Percentiles rank a stretch among this genome's conserved stretches.
These are phyloP conservation scores for Drosophila greeni DNA, from an alignment of 2,888 invertebrate species.

Conservation along the genomic window DNA sequence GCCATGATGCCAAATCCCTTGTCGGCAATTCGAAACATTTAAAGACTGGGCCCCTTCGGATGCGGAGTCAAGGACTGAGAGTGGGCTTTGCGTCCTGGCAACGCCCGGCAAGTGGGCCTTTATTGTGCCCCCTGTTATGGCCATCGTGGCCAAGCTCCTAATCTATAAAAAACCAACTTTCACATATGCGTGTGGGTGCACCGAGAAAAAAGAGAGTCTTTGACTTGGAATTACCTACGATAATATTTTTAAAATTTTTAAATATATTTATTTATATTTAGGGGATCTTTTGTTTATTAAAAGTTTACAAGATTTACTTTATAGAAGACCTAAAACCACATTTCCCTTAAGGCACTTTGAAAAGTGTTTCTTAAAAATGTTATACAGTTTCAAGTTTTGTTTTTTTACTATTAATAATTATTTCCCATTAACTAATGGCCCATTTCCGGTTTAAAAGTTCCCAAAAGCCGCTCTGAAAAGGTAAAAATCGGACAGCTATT, in stretches of 20 bases:
- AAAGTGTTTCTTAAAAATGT: neutral
- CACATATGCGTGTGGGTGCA: slow-evolving; percentile 25
- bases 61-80: slow-evolving; percentile 32
- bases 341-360: neutral
- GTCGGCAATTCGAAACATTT: slow-evolving; percentile 77
- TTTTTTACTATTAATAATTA: neutral
- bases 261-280: neutral
- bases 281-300: neutral
- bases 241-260: neutral
- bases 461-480: neutral
- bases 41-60: slow-evolving; percentile 52
- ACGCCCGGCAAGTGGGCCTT: slow-evolving; percentile 43
- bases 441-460: neutral
- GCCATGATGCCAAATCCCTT: slow-evolving; percentile 71
- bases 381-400: too few species aligned
- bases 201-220: slow-evolving; percentile 1
- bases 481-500: neutral
- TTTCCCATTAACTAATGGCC: neutral
- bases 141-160: slow-evolving; percentile 62
- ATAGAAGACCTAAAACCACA: neutral
- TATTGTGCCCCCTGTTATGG: slow-evolving; percentile 59
- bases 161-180: slow-evolving; percentile 63
- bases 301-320: neutral
- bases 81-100: slow-evolving; percentile 38
- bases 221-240: too few species aligned